Evolutionary conservation across 2,888 invertebrate species (phyloP), one percentile per base, ranked within the genome.

Genomic region (Chydorus sphaericus): DNA sequence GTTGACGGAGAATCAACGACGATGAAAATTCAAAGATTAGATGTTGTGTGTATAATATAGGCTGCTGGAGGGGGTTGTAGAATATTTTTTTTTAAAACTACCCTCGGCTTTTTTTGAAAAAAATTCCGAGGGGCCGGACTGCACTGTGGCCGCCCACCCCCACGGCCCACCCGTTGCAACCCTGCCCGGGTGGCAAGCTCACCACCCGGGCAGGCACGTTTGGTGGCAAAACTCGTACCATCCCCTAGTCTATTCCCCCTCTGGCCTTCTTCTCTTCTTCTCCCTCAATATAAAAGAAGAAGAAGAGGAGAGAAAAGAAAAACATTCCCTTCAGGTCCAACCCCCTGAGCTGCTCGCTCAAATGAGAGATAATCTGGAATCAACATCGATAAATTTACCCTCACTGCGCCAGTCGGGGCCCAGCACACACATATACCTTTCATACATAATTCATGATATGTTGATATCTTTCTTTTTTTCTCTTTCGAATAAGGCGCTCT

Each of bases 101-200:
- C n/a, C n/a, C n/a, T n/a, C n/a, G n/a, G n/a, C n/a, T n/a, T n/a
- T n/a, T n/a, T n/a, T n/a, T n/a, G n/a, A n/a, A n/a, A n/a, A n/a
- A n/a, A n/a, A n/a, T n/a, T n/a, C n/a, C n/a, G n/a, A n/a, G n/a
- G n/a, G n/a, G n/a, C n/a, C n/a, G n/a, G n/a, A n/a, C n/a, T n/a
- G n/a, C n/a, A n/a, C n/a, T n/a, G n/a, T n/a, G n/a, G n/a, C n/a
- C n/a, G n/a, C n/a, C n/a, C n/a, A n/a, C n/a, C n/a, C n/a, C n/a
- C n/a, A n/a, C n/a, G n/a, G n/a, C n/a, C n/a, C n/a, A 23, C 26
- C 44, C 26, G 36, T 18, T 30, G 52, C 36, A 37, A 37, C 33
- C 52, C n/a, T 31, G 52, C 52, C 52, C 30, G 50, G 44, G 50
- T 50, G 50, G 50, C 50, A 20, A 16, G 16, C 11, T 31, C n/a